Base-by-base conservation (phyloP, 2,113 vertebrate genomes). In the Syngnathus typhle region DNA sequence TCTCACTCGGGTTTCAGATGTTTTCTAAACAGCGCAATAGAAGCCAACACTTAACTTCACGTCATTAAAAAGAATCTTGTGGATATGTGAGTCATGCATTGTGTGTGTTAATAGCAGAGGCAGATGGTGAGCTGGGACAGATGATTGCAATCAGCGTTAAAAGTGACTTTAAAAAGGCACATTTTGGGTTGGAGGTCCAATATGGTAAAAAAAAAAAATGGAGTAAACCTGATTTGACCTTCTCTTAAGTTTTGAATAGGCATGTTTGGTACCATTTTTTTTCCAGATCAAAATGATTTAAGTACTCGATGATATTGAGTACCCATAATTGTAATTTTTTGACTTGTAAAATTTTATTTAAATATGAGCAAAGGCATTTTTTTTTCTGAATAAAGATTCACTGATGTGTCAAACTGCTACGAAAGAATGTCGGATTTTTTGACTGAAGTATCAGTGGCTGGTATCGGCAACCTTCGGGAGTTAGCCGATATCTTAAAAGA, bases 91-190 rank as follows among this genome's bases (percentile, higher is more conserved):
- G 69, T 74, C 71, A 71, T 51, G 58, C 12, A 38, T 38, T 43
- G 27, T 44, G 65, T 44, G 65, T 65, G 66, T 69, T 71, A 36
- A 59, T 68, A 62, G 56, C 43, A 64, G 36, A 66, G 52, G 79
- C 52, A 66, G 10, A 75, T 54, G 65, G 68, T 61, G 67, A 77
- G 75, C 47, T 66, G 66, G 46, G 39, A 56, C 6, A 56, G 38
- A 58, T 55, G 39, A 75, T 60, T 65, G 70, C 64, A 41, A 72
- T 79, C 79, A 82, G 76, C 60, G 73, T 73, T 64, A 49, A 73
- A 43, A 32, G 54, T 41, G 62, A 69, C 65, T 39, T 61, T 74
- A 43, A 76, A 82, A 80, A 86, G 80, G 79, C 84, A 87, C 81
- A 80, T 85, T 71, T 74, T 27, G 56, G 51, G 71, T 64, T 67